Conservation (phyloP, 2,888 invertebrate genomes). For the Ryuthela nishihirai region DNA sequence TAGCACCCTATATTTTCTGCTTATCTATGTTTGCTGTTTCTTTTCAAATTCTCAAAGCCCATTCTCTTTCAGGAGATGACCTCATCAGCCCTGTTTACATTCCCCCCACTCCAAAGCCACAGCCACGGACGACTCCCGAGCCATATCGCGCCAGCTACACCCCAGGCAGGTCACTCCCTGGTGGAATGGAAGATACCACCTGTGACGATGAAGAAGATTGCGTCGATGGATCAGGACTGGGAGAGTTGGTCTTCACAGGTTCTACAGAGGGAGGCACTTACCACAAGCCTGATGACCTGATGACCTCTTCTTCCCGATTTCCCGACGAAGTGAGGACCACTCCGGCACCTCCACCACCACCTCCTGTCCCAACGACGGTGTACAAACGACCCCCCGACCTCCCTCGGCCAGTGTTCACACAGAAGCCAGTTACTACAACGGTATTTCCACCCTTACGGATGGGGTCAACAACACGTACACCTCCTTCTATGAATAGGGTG, state of each 20-base stretch:
- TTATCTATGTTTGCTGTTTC: no score
- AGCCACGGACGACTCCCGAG: slow-evolving; percentile 19
- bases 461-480: slow-evolving; percentile 17
- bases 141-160: slow-evolving; percentile 63
- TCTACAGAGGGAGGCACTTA: no score
- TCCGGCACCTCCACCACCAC: slow-evolving; percentile 4
- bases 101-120: slow-evolving; percentile 52
- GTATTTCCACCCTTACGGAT: neutral
- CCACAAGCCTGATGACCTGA: no score
- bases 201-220: slow-evolving; percentile 77
- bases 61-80: slow-evolving; percentile 61
- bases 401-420: neutral
- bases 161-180: slow-evolving; percentile 46
- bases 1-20: no score
- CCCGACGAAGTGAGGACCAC: slow-evolving; percentile 10
- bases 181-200: slow-evolving; percentile 53
- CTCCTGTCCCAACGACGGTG: slow-evolving; percentile 14
- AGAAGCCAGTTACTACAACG: neutral
- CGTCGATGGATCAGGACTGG: slow-evolving; percentile 73
- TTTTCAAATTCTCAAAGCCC: no score
- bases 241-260: slow-evolving; percentile 51
- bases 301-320: no score
- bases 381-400: slow-evolving; percentile 20
- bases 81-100: slow-evolving; percentile 89
- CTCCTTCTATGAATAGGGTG: slow-evolving; percentile 20